Evolutionary conservation across 2,797 vertebrate species (phyloP).

Genomic region (Enoplosus armatus): DNA sequence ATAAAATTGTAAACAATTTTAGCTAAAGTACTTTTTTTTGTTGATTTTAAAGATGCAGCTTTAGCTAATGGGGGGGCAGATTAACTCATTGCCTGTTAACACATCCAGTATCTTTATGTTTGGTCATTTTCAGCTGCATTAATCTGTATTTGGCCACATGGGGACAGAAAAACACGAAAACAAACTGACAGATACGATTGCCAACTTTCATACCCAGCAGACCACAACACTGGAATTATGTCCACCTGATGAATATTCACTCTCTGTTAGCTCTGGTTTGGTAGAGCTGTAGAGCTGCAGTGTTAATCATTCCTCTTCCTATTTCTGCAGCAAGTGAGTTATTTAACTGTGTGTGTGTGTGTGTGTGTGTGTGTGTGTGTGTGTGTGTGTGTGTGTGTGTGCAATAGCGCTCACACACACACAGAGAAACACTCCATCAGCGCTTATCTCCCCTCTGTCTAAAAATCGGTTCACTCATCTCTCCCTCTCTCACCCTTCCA

Average conservation of each 20-base stretch:
- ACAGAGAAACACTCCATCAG: constrained; percentile 19
- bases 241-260: background rate
- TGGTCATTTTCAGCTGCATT: background rate
- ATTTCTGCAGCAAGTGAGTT: background rate
- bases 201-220: too few relatives aligned
- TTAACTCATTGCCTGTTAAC: background rate
- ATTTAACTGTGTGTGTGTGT: constrained; percentile 14
- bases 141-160: background rate
- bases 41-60: background rate
- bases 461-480: constrained; percentile 54
- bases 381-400: constrained; percentile 23
- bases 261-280: background rate
- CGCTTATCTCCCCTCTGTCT: constrained; percentile 55
- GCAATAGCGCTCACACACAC: constrained; percentile 5
- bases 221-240: too few relatives aligned
- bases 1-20: background rate
- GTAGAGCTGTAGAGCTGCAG: too few relatives aligned
- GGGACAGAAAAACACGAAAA: background rate
- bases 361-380: constrained; percentile 31
- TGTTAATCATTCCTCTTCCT: too few relatives aligned
- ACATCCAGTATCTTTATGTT: background rate
- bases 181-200: too few relatives aligned
- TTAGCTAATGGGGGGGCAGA: background rate
- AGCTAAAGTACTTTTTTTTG: background rate
- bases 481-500: constrained; percentile 32